Base-by-base conservation (phyloP, 2,888 invertebrate genomes). In the Rhodophaea formosa region DNA sequence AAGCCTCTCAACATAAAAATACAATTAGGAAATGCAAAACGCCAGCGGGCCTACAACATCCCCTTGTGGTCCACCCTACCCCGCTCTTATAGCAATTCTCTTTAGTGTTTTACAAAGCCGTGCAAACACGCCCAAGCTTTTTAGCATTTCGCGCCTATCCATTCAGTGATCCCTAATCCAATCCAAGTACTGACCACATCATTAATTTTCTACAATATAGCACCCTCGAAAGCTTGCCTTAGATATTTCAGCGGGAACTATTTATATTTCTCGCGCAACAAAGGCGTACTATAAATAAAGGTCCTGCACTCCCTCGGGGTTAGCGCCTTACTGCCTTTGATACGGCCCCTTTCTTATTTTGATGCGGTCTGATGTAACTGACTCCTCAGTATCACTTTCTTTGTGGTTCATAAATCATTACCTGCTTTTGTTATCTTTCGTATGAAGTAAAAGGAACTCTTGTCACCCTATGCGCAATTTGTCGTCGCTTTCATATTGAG, bases 241-340 rank as follows among this genome's bases (percentile, higher is more conserved):
- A 84, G 82, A 86, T 88, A 86, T 88, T 88, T 88, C 86, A 84
- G 78, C 83, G 82, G 67, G 79, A 84, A 89, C 90, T 90, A 89
- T 91, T 90, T 91, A 90, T 91, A 89, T 87, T 88, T 88, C 83
- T 83, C 74, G 77, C 72, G 78, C 78, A 87, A 89, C 90, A 91
- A 90, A 88, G 84, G 82, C 79, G 77, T 69, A 74, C 80, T 81
- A 85, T 90, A 89, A 89, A 90, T 90, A 91, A 90, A 85, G 86
- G 81, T 76, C 74, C 80, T 69, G 65, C 72, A 69, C 71, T 75
- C 84, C 84, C 84, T 64, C 69, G 77, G 88, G 83, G 80, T 80
- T 77, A 66, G 69, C 76, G 84, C 82, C 87, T 87, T 88, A 70
- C 82, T 84, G 89, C 88, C 87, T 89, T 89, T 89, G 88, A 89